Evolutionary conservation across 1,140 invertebrate genomes (phyloP).

Genomic region (Thereuonema tuberculata): DNA sequence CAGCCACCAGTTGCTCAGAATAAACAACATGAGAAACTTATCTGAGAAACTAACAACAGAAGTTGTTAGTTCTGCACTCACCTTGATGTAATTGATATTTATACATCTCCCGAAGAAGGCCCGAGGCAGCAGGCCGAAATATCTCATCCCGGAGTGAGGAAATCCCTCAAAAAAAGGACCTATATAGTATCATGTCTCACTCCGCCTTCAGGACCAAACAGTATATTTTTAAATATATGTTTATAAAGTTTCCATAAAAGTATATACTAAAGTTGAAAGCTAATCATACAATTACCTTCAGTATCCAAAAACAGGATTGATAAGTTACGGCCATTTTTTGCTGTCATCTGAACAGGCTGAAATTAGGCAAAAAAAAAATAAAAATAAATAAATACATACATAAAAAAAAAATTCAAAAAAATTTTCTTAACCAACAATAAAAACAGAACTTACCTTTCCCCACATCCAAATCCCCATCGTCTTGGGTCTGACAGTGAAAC

Average conservation of each 20-base stretch:
- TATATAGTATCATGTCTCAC: no score
- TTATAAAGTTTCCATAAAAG: not conserved
- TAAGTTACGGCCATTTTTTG: not conserved
- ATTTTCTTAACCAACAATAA: not conserved
- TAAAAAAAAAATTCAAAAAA: not conserved
- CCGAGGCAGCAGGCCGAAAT: no score
- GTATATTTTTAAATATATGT: no score
- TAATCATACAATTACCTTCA: slow-evolving; percentile 12
- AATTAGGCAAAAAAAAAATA: slow-evolving; percentile 8
- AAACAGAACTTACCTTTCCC: slow-evolving; percentile 17
- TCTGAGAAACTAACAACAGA: no score
- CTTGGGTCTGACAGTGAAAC: slow-evolving; percentile 17
- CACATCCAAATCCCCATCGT: slow-evolving; percentile 24
- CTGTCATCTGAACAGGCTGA: slow-evolving; percentile 11
- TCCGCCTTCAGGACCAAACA: no score
- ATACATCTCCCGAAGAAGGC: no score
- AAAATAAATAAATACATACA: not conserved
- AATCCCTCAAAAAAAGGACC: no score
- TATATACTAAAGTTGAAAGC: not conserved
- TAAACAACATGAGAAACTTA: no score
- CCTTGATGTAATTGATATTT: no score
- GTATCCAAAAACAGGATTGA: slow-evolving; percentile 19
- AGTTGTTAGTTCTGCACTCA: no score
- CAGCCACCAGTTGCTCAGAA: no score
- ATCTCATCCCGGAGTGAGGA: no score